Conservation (phyloP, 2,888 invertebrate genomes). For the Spatulosminthurus flaviceps region DNA sequence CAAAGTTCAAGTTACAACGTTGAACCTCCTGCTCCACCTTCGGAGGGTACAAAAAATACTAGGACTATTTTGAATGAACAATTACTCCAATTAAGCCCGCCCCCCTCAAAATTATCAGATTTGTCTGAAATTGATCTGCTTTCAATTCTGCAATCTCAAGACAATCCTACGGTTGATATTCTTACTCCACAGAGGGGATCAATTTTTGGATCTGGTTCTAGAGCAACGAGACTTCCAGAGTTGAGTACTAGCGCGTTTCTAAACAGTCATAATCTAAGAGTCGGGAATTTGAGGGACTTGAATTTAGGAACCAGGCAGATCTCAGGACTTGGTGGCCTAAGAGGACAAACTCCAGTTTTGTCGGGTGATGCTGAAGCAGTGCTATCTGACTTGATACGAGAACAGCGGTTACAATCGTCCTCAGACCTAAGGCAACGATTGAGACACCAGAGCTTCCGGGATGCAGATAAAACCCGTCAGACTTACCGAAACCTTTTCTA, state of each 20-base stretch:
- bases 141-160: slow-evolving; percentile 2
- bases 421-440: slow-evolving; percentile 59
- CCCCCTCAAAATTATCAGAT: background rate
- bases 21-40: slow-evolving; percentile 18
- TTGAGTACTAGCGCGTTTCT: background rate
- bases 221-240: background rate
- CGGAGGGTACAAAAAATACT: background rate
- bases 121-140: slow-evolving; percentile 34
- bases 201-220: background rate
- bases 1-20: background rate
- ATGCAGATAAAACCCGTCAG: slow-evolving; percentile 54
- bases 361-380: slow-evolving; percentile 47
- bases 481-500: slow-evolving; percentile 59
- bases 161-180: background rate
- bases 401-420: slow-evolving; percentile 59
- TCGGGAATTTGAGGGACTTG: background rate
- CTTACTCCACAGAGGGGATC: background rate
- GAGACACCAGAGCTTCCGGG: slow-evolving; percentile 52
- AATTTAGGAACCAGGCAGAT: background rate
- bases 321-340: background rate
- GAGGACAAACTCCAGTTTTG: slow-evolving; percentile 30
- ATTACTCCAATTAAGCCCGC: slow-evolving; percentile 26
- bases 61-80: slow-evolving; percentile 41
- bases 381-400: slow-evolving; percentile 58
- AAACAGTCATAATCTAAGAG: background rate